Evolutionary conservation across 2,888 invertebrate genomes (phyloP), one percentile per base, ranked within the genome.

Genomic region (Netelia fuscicornis): DNA sequence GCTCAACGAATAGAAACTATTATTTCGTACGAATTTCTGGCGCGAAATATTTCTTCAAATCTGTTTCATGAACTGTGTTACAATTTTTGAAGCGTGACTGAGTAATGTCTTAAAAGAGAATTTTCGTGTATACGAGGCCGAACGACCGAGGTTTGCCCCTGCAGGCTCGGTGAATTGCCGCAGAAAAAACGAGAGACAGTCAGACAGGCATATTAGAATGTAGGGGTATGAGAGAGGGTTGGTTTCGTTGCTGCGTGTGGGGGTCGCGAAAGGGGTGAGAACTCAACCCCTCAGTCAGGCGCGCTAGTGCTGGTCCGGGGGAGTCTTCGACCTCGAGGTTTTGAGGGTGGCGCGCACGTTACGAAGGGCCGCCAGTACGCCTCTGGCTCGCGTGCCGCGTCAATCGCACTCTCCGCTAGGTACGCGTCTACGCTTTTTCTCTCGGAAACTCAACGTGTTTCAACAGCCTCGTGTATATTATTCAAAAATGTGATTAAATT

Each of bases 281-380:
- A 72, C 48, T 58, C 56, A 60, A 42, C 74, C 75, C 42, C 80
- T 77, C 75, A 68, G 84, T 85, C 83, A 86, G 87, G 81, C 85
- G 86, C 79, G 58, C 75, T 87, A 90, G 90, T 89, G 87, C 81
- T 87, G 86, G 86, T 80, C 81, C 81, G 87, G 88, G 86, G 87
- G 86, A 84, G 86, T 85, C 81, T 85, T 76, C 70, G 86, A 62
- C 79, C 84, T 76, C 86, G 83, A 81, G 81, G 74, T 86, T 67
- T 75, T 81, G 86, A 84, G 80, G 90, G 89, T 87, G 89, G 89
- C 90, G 90, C 90, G 91, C 91, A 88, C 87, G 89, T 89, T 91
- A 89, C 90, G 87, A 90, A 89, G 89, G 88, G 86, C 84, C 88
- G 58, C 30, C 85, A 92, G 92, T 92, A 85, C 88, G 90, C 90